Conservation (phyloP, 2,113 vertebrate genomes). For the Parotia lawesii region DNA sequence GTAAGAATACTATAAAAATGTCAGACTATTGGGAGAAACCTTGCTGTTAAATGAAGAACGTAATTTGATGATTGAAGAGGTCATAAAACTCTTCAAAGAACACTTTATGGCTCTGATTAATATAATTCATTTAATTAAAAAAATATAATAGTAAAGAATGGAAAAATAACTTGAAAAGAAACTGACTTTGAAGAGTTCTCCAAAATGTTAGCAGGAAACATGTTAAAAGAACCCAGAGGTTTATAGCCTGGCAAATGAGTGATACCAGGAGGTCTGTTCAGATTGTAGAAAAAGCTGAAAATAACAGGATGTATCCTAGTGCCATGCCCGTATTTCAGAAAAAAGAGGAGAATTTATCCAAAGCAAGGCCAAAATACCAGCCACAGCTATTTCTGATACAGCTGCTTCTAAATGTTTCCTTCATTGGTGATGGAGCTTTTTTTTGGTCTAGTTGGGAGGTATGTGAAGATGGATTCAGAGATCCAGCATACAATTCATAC, state of each 20-base stretch:
- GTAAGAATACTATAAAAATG: background rate
- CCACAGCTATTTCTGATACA: background rate
- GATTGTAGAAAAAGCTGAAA: background rate
- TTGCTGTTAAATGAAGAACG: constrained; percentile 53
- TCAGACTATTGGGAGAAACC: background rate
- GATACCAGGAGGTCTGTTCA: background rate
- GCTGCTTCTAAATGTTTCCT: background rate
- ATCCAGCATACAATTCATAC: background rate
- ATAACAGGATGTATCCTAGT: background rate
- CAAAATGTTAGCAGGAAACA: background rate
- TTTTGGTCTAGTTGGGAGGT: background rate
- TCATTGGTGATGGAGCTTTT: accelerated
- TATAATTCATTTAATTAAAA: constrained; percentile 37
- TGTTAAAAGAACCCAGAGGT: background rate
- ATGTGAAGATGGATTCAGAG: background rate
- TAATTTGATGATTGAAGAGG: constrained; percentile 57
- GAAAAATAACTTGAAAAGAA: constrained; percentile 3
- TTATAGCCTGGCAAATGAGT: background rate
- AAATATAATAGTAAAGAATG: background rate
- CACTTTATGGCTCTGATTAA: constrained; percentile 47
- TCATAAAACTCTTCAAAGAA: constrained; percentile 37
- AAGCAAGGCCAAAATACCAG: background rate
- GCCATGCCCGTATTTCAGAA: background rate
- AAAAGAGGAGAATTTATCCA: background rate
- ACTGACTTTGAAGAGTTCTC: background rate